These are phyloP conservation scores for Allobates femoralis DNA, from an alignment of 2,797 vertebrate species.

Conservation along the genomic window DNA sequence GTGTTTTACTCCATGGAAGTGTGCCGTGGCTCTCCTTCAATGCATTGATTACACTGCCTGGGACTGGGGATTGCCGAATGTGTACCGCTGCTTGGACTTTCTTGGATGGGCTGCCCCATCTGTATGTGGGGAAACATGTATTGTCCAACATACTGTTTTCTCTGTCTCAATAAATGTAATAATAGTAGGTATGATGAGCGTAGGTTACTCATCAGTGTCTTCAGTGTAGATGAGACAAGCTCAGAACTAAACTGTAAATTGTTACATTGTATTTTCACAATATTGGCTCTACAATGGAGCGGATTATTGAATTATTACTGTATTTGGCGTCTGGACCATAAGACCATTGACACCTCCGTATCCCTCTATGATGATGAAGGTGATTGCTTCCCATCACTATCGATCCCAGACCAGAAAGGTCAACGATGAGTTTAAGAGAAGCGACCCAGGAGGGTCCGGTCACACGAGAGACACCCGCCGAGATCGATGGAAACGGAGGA, in stretches of 20 bases:
- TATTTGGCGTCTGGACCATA: not conserved
- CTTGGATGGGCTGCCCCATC: too few species aligned
- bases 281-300: not conserved
- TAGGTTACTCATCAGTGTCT: too few species aligned
- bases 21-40: too few species aligned
- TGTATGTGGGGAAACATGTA: too few species aligned
- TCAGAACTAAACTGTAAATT: not conserved
- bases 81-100: too few species aligned
- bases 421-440: not conserved
- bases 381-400: constrained; percentile 19
- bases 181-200: too few species aligned
- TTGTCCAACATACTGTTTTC: too few species aligned
- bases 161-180: too few species aligned
- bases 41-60: too few species aligned
- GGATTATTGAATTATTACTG: not conserved
- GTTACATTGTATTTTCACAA: not conserved
- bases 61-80: too few species aligned
- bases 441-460: not conserved
- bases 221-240: not conserved
- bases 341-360: not conserved
- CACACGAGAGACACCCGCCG: not conserved
- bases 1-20: too few species aligned
- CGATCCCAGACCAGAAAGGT: constrained; percentile 10
- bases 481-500: not conserved
- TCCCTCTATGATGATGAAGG: not conserved